These are phyloP conservation scores for Trileptium ribeirensis DNA, from an alignment of 2,888 invertebrate genomes.

Conservation along the genomic window DNA sequence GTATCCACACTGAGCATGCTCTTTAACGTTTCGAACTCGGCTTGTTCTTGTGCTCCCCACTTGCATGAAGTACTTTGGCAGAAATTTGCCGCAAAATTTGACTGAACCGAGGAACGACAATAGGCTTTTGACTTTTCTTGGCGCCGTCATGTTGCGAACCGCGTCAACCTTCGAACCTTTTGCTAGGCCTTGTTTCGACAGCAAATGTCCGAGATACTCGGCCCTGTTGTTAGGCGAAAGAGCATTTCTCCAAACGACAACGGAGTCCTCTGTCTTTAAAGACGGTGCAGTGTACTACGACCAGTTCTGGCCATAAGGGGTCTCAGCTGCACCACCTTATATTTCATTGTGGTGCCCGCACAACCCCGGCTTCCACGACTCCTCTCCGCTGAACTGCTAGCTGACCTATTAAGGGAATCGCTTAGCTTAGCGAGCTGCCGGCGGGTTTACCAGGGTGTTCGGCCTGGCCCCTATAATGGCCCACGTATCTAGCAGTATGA, in stretches of 20 bases:
- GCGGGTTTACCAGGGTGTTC: too few species aligned
- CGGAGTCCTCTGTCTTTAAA: slow-evolving; percentile 14
- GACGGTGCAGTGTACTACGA: too few species aligned
- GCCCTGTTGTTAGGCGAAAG: not conserved
- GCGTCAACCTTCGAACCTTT: slow-evolving; percentile 25
- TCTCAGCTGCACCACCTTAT: too few species aligned
- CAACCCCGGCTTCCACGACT: too few species aligned
- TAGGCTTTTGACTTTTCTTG: not conserved
- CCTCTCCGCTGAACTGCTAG: too few species aligned
- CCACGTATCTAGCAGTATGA: too few species aligned
- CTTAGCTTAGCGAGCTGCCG: too few species aligned
- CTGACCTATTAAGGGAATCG: too few species aligned
- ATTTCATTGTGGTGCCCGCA: too few species aligned
- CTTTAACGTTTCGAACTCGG: not conserved
- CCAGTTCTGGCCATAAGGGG: too few species aligned
- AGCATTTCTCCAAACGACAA: slow-evolving; percentile 25
- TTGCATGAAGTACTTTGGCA: not conserved
- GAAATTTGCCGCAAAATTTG: not conserved
- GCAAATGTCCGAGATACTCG: slow-evolving; percentile 13
- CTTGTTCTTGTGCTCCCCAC: not conserved
- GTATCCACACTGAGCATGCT: not conserved
- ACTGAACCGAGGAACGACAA: not conserved
- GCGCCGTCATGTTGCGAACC: slow-evolving; percentile 23
- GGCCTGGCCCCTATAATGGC: too few species aligned
- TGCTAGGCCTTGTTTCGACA: slow-evolving; percentile 17